phyloP scores from a whole-genome alignment of 2,113 vertebrate species.

The Cyanoliseus patagonus region DNA sequence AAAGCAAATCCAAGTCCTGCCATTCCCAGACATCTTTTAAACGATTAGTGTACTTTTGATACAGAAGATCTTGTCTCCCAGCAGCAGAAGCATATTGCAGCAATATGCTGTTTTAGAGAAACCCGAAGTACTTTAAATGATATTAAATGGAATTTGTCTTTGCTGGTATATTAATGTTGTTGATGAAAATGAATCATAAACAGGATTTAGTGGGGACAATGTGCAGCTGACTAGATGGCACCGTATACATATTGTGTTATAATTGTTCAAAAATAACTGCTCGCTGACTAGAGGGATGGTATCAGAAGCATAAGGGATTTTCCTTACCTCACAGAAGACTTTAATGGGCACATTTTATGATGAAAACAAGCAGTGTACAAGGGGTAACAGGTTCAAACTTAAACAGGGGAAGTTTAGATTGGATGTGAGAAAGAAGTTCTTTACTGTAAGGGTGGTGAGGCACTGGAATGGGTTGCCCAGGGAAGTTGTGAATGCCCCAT shows the following conservation, averaged over 20 bases:
- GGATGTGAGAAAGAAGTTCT: too few relatives aligned
- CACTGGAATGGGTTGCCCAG: too few relatives aligned
- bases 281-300: neutral
- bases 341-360: neutral
- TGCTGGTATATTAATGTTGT: neutral
- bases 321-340: neutral
- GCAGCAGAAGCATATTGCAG: neutral
- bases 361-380: neutral
- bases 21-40: neutral
- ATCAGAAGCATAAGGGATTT: neutral
- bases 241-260: accelerated
- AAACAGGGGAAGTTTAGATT: too few relatives aligned
- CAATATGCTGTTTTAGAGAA: neutral
- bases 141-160: neutral
- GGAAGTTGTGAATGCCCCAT: too few relatives aligned
- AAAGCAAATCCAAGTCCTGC: neutral
- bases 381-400: too few relatives aligned
- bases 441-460: too few relatives aligned
- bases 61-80: neutral
- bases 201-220: neutral
- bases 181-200: neutral
- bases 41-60: neutral
- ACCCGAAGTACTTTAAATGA: neutral
- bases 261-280: too few relatives aligned
- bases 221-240: neutral